phyloP scores from a whole-genome alignment of 2,113 vertebrate genomes.

The Leiothrix lutea region DNA sequence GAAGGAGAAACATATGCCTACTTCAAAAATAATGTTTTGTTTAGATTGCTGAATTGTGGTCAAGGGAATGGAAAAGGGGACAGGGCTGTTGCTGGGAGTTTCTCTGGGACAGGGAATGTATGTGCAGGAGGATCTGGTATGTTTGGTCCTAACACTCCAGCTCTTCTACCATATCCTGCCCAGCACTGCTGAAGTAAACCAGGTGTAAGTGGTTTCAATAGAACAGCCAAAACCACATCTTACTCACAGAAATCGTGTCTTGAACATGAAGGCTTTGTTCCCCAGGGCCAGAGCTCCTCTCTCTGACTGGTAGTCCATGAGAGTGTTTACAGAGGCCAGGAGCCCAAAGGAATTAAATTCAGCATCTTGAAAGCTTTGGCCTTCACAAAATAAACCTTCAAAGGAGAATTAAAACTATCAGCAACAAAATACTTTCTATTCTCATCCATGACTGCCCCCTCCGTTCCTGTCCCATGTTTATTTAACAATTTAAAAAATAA shows the following conservation, averaged over 20 bases:
- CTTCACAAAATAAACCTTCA: slow-evolving; percentile 63
- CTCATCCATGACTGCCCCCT: slow-evolving; percentile 5
- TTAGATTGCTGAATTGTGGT: slow-evolving; percentile 53
- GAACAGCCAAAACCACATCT: slow-evolving; percentile 78
- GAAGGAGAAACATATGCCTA: not conserved
- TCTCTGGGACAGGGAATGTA: not conserved
- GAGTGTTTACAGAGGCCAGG: slow-evolving; percentile 72
- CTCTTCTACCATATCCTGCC: slow-evolving; percentile 71
- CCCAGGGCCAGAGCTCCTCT: slow-evolving; percentile 42
- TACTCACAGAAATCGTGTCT: slow-evolving; percentile 66
- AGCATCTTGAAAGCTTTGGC: slow-evolving; percentile 44
- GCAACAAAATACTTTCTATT: slow-evolving; percentile 54
- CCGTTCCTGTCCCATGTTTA: slow-evolving; percentile 12
- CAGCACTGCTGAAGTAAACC: slow-evolving; percentile 66
- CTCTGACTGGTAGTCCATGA: slow-evolving; percentile 41
- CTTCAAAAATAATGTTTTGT: slow-evolving; percentile 66
- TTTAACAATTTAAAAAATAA: slow-evolving; percentile 43
- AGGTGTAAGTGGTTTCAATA: slow-evolving; percentile 77
- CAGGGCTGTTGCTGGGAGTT: slow-evolving; percentile 1
- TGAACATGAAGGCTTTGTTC: slow-evolving; percentile 65
- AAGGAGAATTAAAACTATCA: slow-evolving; percentile 44
- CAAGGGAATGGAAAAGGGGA: slow-evolving; percentile 21
- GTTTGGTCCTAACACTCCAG: slow-evolving; percentile 51
- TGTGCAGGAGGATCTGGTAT: slow-evolving; percentile 69
- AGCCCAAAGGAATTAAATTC: slow-evolving; percentile 70